Base-by-base conservation (phyloP, 1,140 invertebrate species). In the Agrypnia vestita region DNA sequence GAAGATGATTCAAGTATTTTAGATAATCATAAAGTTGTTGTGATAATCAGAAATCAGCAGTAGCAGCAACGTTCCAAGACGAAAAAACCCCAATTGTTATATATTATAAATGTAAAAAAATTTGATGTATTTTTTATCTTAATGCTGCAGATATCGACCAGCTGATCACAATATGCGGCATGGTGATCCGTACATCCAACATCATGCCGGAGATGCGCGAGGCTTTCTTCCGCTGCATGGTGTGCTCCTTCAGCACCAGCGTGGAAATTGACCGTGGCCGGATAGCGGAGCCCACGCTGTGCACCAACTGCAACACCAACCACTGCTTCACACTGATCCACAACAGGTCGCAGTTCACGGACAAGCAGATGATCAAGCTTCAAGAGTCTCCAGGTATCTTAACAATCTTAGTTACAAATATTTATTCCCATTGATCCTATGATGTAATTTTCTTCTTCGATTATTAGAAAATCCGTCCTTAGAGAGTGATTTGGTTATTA, bases 121-220 rank as follows among this genome's bases (percentile, higher is more conserved):
- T 17, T 35, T 1, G 6, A n/a, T 43, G 4, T 10, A 35, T 17
- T 44, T 67, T 1, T 13, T n/a, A n/a, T 43, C 11, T 74, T 83
- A 77, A 72, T 75, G 53, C 78, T 91, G 73, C 87, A 96, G 99
- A 99, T 87, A 99, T 99, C 86, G 98, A 99, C 88, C 97, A 99
- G 86, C 88, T 99, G 81, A 97, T 99, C 51, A 99, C 98, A 3
- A 95, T 99, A 62, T 93, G 92, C 83, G 99, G 98, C 62, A 99
- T 99, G 98, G 98, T 99, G 1, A 99, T 98, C 83, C 92, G 99
- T 46, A 94, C 95, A 4, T 99, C 98, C 0, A 95, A 95, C 85
- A 93, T 99, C 11, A 96, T 99, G 76, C 99, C 99, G 0, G 98
- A 99, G 90, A 99, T 99, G 97, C 91, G 97, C 11, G 96, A 98